Evolutionary conservation across 2,888 invertebrate species (phyloP).

Genomic region (Aphelenchoides bicaudatus): DNA sequence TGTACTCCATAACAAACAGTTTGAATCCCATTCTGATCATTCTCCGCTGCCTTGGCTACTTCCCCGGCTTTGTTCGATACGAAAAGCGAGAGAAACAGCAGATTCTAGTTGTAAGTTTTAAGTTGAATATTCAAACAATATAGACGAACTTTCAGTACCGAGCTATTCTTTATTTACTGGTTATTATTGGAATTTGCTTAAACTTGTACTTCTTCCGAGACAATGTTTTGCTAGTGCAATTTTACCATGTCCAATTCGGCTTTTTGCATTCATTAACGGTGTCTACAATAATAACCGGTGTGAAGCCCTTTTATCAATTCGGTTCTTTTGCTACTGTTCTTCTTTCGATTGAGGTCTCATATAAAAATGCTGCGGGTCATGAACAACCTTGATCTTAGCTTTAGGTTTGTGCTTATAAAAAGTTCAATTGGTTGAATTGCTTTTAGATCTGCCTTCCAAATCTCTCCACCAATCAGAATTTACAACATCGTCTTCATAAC

Average conservation of each 20-base stretch:
- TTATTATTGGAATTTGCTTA: constrained; percentile 36
- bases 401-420: constrained; percentile 16
- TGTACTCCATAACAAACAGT: constrained; percentile 15
- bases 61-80: constrained; percentile 34
- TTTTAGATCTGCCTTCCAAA: constrained; percentile 49
- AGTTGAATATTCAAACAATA: neutral
- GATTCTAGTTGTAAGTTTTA: neutral
- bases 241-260: constrained; percentile 44
- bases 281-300: constrained; percentile 49
- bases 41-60: constrained; percentile 40
- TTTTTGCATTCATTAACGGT: constrained; percentile 53
- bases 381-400: constrained; percentile 27
- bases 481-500: constrained; percentile 43
- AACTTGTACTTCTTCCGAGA: constrained; percentile 43
- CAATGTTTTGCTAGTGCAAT: constrained; percentile 35
- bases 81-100: neutral
- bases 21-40: constrained; percentile 40
- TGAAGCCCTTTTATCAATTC: constrained; percentile 52
- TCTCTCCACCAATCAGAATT: constrained; percentile 41
- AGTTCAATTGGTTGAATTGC: constrained; percentile 40
- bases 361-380: constrained; percentile 29
- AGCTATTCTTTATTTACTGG: neutral
- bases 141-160: neutral
- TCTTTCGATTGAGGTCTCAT: constrained; percentile 22
- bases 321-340: constrained; percentile 42